A percentile compares a stretch with the other conserved stretches of the same genome.
Evolutionary conservation across 2,888 invertebrate species (phyloP).

Genomic region (Pelosia muscerda): DNA sequence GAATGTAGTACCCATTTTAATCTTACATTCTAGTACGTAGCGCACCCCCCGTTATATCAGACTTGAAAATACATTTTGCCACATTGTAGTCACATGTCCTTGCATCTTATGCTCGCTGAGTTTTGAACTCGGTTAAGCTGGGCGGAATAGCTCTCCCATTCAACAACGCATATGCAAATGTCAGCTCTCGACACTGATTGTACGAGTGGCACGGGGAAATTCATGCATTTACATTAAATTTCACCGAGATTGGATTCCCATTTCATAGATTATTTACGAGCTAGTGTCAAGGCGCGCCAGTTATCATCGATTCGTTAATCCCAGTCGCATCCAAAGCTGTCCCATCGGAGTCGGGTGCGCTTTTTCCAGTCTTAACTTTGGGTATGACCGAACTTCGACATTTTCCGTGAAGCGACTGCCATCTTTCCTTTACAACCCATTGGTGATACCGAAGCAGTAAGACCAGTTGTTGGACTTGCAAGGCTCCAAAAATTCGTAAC

Average conservation of each 20-base stretch:
- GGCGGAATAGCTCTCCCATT: constrained; percentile 82
- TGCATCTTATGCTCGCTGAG: constrained; percentile 72
- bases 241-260: constrained; percentile 81
- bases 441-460: too few species aligned
- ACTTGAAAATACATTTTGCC: constrained; percentile 69
- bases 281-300: too few species aligned
- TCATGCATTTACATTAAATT: constrained; percentile 87
- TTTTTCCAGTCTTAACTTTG: too few species aligned
- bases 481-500: too few species aligned
- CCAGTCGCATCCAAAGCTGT: too few species aligned
- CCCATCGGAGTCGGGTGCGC: too few species aligned
- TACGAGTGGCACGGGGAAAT: constrained; percentile 84
- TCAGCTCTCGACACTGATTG: constrained; percentile 86
- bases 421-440: too few species aligned
- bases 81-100: constrained; percentile 71
- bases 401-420: too few species aligned
- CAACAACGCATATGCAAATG: constrained; percentile 85
- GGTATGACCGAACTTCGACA: too few species aligned
- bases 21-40: constrained; percentile 61
- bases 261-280: constrained; percentile 77
- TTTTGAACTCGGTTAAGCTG: constrained; percentile 84
- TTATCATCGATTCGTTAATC: too few species aligned
- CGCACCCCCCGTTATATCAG: constrained; percentile 63
- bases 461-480: too few species aligned
- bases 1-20: constrained; percentile 61